A percentile compares a stretch with the other conserved stretches of the same genome.
phyloP scores from a whole-genome alignment of 2,113 vertebrate genomes.

The Anas platyrhynchos region DNA sequence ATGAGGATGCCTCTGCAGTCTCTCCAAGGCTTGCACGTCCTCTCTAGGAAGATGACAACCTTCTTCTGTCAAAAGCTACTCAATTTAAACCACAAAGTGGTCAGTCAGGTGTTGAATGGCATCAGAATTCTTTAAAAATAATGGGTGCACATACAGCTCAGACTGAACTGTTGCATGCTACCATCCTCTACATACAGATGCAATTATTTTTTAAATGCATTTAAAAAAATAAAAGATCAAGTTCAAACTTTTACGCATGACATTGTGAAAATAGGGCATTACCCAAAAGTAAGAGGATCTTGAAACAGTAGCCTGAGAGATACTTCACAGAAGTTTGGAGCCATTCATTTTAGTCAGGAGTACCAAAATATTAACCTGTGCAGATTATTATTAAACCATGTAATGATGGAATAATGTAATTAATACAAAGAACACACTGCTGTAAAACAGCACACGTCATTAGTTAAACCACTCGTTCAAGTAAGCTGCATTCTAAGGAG shows the following conservation, averaged over 20 bases:
- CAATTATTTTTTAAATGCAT: background rate
- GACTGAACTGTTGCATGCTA: background rate
- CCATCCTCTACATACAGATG: fast-evolving
- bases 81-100: background rate
- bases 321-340: background rate
- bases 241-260: fast-evolving
- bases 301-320: background rate
- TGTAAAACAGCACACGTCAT: slow-evolving; percentile 37
- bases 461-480: slow-evolving; percentile 22
- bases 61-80: background rate
- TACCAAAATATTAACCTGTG: background rate
- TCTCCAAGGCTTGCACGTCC: fast-evolving
- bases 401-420: slow-evolving; percentile 29
- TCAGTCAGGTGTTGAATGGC: background rate
- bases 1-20: fast-evolving
- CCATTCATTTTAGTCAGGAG: background rate
- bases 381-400: background rate
- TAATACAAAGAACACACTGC: slow-evolving; percentile 42
- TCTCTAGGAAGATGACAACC: background rate
- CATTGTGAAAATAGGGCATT: fast-evolving
- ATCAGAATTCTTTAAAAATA: background rate
- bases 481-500: slow-evolving; percentile 30
- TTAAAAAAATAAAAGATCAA: background rate
- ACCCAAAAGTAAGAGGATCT: fast-evolving
- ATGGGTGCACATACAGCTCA: fast-evolving